Evolutionary conservation across 2,113 vertebrate genomes (phyloP).

Genomic region (Penelope pileata): DNA sequence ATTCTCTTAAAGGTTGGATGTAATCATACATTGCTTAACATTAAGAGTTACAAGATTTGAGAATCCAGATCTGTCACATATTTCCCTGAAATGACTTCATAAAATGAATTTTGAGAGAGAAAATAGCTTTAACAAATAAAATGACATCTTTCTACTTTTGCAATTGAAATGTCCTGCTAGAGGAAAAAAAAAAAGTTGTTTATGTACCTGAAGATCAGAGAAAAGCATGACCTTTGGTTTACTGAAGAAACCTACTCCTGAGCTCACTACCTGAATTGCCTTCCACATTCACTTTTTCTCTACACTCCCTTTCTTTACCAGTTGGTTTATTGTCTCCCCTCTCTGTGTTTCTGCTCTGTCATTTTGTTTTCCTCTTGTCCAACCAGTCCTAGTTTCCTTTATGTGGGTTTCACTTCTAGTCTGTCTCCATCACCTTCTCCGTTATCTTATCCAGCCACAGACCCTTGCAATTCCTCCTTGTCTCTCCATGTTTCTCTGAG

Average conservation of each 20-base stretch:
- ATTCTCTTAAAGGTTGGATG: background rate
- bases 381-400: background rate
- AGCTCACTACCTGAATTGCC: background rate
- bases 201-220: conserved; percentile 22
- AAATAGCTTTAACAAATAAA: background rate
- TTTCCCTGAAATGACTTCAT: background rate
- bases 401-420: background rate
- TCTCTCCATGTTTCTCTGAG: background rate
- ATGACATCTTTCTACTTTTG: background rate
- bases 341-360: background rate
- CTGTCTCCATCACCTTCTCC: background rate
- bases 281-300: background rate
- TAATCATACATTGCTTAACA: background rate
- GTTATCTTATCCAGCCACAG: background rate
- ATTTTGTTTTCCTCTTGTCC: background rate
- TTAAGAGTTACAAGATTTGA: background rate
- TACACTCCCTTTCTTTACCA: no score
- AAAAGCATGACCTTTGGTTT: conserved; percentile 11
- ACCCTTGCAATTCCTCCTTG: background rate
- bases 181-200: background rate
- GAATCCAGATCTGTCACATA: background rate
- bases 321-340: background rate
- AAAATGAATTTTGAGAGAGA: background rate
- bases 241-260: background rate
- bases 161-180: conserved; percentile 25